Conservation (phyloP, 2,113 vertebrate species). For the Carassius auratus region DNA sequence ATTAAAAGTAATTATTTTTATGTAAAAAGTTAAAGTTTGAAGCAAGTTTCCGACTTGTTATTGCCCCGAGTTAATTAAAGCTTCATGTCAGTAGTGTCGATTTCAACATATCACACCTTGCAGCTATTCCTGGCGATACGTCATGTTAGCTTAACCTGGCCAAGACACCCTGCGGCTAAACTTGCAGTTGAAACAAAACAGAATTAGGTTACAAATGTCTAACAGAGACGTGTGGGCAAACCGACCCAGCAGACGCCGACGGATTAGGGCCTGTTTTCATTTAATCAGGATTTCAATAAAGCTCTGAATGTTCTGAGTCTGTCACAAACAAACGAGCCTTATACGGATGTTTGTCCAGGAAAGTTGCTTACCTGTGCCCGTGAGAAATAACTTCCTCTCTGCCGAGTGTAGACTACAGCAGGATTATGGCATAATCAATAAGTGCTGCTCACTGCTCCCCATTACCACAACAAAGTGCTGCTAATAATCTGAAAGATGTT, state of each 20-base stretch:
- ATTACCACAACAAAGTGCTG: conserved; percentile 35
- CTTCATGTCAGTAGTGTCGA: conserved; percentile 65
- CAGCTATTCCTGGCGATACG: conserved; percentile 69
- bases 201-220: conserved; percentile 80
- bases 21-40: conserved; percentile 60
- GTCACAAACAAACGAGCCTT: conserved; percentile 75
- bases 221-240: conserved; percentile 65
- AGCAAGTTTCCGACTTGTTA: conserved; percentile 19
- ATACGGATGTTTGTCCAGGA: conserved; percentile 74
- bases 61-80: conserved; percentile 69
- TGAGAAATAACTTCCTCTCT: conserved; percentile 52
- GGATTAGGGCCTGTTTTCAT: conserved; percentile 81
- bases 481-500: conserved; percentile 35
- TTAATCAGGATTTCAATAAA: conserved; percentile 76
- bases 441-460: background rate
- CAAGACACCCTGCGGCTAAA: conserved; percentile 70
- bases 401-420: background rate
- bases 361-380: conserved; percentile 56
- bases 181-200: conserved; percentile 76
- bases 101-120: conserved; percentile 72
- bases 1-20: background rate
- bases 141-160: conserved; percentile 78
- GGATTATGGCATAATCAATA: conserved; percentile 48
- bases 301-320: conserved; percentile 73
- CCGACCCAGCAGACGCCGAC: conserved; percentile 66